Percentiles rank a stretch among this genome's conserved stretches.
These are phyloP conservation scores for Paralichthys olivaceus DNA, from an alignment of 2,113 vertebrate genomes.

Conservation along the genomic window DNA sequence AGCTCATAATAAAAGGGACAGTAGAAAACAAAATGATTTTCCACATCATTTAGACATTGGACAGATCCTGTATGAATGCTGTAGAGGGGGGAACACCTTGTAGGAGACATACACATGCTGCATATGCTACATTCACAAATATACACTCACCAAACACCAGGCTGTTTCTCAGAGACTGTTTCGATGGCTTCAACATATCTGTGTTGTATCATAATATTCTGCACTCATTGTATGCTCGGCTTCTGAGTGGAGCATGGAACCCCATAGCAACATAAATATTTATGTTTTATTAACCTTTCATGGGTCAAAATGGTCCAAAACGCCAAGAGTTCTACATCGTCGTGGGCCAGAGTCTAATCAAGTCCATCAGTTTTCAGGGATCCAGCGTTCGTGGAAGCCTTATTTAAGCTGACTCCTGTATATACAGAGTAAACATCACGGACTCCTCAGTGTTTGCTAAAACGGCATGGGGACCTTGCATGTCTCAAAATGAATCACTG, in stretches of 20 bases:
- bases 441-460: slow-evolving; percentile 79
- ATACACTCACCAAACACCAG: not conserved
- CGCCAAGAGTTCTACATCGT: slow-evolving; percentile 64
- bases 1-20: too few species aligned
- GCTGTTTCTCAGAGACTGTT: not conserved
- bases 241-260: slow-evolving; percentile 59
- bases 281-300: slow-evolving; percentile 77
- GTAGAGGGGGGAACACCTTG: not conserved
- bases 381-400: slow-evolving; percentile 68
- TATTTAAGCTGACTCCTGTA: slow-evolving; percentile 83
- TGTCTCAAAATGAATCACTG: slow-evolving; percentile 77
- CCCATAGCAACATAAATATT: slow-evolving; percentile 75
- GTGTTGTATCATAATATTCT: slow-evolving; percentile 51
- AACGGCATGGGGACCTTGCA: slow-evolving; percentile 70
- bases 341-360: slow-evolving; percentile 74
- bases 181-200: not conserved
- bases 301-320: slow-evolving; percentile 70
- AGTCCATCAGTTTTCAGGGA: slow-evolving; percentile 75
- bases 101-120: not conserved
- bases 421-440: slow-evolving; percentile 81
- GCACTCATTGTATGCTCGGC: slow-evolving; percentile 49
- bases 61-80: too few species aligned
- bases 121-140: not conserved
- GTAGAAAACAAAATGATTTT: too few species aligned
- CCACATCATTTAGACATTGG: too few species aligned